Percentiles rank a stretch among this genome's conserved stretches.
phyloP scores from a whole-genome alignment of 2,888 invertebrate species.

The Polylopha cassiicola region DNA sequence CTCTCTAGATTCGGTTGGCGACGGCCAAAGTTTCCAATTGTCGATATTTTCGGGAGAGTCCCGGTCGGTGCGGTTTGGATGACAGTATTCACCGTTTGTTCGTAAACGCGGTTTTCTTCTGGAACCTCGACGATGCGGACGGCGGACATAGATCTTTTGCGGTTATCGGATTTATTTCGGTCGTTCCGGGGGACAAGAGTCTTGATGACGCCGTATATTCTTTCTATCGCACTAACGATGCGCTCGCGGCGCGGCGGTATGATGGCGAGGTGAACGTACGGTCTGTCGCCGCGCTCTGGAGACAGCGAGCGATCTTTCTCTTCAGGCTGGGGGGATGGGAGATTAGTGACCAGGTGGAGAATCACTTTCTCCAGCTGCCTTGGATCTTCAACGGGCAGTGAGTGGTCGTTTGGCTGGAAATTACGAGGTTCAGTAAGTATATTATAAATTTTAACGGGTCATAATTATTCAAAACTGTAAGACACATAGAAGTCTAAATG shows the following conservation, averaged over 20 bases:
- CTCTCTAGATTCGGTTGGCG: background rate
- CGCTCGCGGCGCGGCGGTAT: slow-evolving; percentile 54
- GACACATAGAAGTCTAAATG: too few species aligned
- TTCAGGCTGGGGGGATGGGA: slow-evolving; percentile 42
- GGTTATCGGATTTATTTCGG: background rate
- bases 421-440: background rate
- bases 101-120: background rate
- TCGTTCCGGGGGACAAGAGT: slow-evolving; percentile 12
- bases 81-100: too few species aligned
- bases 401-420: slow-evolving; percentile 29
- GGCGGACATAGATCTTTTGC: background rate
- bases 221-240: slow-evolving; percentile 56
- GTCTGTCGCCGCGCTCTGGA: slow-evolving; percentile 15
- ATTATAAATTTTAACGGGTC: too few species aligned
- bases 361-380: slow-evolving; percentile 81
- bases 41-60: slow-evolving; percentile 2
- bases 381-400: slow-evolving; percentile 80
- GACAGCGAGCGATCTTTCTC: slow-evolving; percentile 13
- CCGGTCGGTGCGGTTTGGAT: too few species aligned
- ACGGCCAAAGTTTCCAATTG: background rate
- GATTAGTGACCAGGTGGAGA: slow-evolving; percentile 72
- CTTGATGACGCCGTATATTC: slow-evolving; percentile 52
- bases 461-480: too few species aligned
- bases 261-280: slow-evolving; percentile 38
- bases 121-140: background rate